phyloP scores from a whole-genome alignment of 2,113 vertebrate genomes.

The Ophthalmolycus amberensis region DNA sequence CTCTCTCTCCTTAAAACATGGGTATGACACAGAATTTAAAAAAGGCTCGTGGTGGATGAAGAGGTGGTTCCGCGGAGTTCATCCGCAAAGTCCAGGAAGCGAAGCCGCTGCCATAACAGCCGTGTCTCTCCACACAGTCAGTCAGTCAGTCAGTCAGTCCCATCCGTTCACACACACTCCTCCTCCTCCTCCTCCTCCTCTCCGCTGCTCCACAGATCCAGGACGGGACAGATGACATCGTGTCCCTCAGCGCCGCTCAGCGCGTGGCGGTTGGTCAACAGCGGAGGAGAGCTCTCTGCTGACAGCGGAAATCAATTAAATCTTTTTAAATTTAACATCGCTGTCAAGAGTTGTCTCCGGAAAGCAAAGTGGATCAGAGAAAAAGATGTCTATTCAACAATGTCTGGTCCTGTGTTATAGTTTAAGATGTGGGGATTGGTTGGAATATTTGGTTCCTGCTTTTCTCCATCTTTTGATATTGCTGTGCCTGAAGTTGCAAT shows the following conservation, averaged over 20 bases:
- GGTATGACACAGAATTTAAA: background rate
- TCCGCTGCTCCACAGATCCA: constrained; percentile 34
- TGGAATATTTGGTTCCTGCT: background rate
- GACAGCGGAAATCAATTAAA: background rate
- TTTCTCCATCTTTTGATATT: background rate
- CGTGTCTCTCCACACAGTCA: constrained; percentile 9
- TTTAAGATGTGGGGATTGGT: no score
- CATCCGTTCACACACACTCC: constrained; percentile 71
- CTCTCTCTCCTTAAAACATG: background rate
- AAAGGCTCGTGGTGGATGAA: background rate
- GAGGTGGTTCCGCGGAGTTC: background rate
- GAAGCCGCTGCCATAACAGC: constrained; percentile 42
- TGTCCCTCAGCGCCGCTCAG: constrained; percentile 45
- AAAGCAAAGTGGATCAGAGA: background rate
- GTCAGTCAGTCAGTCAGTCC: constrained; percentile 31
- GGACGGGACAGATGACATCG: constrained; percentile 56
- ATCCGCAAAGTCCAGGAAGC: constrained; percentile 25
- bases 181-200: constrained; percentile 51
- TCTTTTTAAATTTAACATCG: background rate
- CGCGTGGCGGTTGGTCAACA: constrained; percentile 18
- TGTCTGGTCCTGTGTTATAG: background rate
- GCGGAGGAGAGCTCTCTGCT: constrained; percentile 44
- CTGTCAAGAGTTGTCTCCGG: background rate
- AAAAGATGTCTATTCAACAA: background rate
- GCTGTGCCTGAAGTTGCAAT: background rate